These are phyloP conservation scores for Pedetes capensis DNA, from an alignment of 2,113 vertebrate genomes.

Conservation along the genomic window DNA sequence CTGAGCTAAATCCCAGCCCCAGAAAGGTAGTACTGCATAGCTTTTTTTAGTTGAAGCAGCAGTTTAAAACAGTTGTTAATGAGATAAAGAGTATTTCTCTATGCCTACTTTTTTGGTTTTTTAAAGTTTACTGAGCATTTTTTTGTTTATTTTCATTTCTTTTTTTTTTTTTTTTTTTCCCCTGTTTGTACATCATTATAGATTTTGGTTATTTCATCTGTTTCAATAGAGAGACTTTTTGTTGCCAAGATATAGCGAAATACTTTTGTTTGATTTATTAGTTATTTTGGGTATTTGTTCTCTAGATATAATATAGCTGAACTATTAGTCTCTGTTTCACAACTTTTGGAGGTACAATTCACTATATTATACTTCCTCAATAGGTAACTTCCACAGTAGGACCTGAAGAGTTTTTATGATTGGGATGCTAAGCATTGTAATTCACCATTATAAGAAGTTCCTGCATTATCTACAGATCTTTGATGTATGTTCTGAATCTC, in stretches of 20 bases:
- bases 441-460: conserved; percentile 8
- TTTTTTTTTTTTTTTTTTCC: background rate
- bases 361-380: background rate
- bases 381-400: background rate
- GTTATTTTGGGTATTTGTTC: conserved; percentile 17
- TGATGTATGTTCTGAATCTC: background rate
- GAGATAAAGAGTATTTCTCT: background rate
- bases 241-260: background rate
- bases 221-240: conserved; percentile 1
- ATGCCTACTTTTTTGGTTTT: background rate
- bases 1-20: too few relatives aligned
- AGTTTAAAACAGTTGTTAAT: background rate
- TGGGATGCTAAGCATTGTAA: background rate
- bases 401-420: background rate
- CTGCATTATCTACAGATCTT: background rate
- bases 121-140: background rate
- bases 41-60: too few relatives aligned
- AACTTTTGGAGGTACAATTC: conserved; percentile 5
- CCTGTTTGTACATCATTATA: background rate
- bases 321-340: background rate
- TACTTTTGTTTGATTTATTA: conserved; percentile 6
- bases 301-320: background rate
- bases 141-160: background rate
- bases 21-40: too few relatives aligned
- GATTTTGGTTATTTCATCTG: background rate